These are phyloP conservation scores for Zelleria hepariella DNA, from an alignment of 2,888 invertebrate genomes.

Conservation along the genomic window DNA sequence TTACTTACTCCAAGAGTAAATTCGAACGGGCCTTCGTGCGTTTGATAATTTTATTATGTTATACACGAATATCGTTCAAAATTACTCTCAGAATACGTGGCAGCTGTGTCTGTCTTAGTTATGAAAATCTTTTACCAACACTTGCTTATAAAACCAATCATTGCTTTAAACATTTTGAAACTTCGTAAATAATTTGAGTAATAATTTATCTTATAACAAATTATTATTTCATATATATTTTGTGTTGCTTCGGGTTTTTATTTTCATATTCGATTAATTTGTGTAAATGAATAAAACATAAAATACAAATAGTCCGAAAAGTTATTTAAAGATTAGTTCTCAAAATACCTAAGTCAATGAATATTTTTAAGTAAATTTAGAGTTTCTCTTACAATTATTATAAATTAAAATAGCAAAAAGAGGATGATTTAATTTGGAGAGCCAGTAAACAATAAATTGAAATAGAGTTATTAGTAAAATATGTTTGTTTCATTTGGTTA, in stretches of 20 bases:
- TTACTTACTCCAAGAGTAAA: too few relatives aligned
- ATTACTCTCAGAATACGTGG: too few relatives aligned
- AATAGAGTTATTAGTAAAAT: conserved; percentile 63
- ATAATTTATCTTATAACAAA: not conserved
- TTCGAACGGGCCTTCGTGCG: too few relatives aligned
- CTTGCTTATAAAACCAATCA: too few relatives aligned
- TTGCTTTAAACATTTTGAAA: too few relatives aligned
- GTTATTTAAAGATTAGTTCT: conserved; percentile 32
- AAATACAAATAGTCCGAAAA: conserved; percentile 26
- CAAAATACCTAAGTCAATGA: conserved; percentile 34
- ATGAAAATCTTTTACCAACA: too few relatives aligned
- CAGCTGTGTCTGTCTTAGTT: too few relatives aligned
- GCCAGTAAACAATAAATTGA: conserved; percentile 67
- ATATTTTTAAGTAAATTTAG: conserved; percentile 63
- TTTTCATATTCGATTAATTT: not conserved
- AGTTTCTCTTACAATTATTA: conserved; percentile 60
- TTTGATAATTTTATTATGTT: too few relatives aligned
- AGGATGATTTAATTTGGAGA: conserved; percentile 57
- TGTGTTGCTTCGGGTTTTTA: not conserved
- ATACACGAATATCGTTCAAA: too few relatives aligned
- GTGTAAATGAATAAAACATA: conserved; percentile 3
- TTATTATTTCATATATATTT: not conserved
- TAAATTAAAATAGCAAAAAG: conserved; percentile 54
- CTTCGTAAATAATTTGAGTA: too few relatives aligned
- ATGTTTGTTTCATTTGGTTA: not conserved